A percentile compares a stretch with the other conserved stretches of the same genome.
Conservation (phyloP, 1,140 invertebrate species). For the Calosoma granatense region DNA sequence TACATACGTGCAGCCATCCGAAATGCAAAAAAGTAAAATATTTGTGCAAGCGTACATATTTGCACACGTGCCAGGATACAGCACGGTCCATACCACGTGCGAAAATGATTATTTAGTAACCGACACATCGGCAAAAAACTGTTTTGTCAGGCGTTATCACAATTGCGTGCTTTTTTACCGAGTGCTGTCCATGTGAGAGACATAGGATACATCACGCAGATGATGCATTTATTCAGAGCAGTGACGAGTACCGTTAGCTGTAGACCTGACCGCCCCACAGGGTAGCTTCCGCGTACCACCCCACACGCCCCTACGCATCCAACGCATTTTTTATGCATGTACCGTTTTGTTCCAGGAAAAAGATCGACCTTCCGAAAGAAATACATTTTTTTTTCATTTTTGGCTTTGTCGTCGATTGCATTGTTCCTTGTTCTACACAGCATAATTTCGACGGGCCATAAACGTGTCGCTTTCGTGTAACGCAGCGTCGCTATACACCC, state of each 20-base stretch:
- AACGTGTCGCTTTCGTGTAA: neutral
- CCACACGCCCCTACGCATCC: neutral
- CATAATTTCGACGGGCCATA: neutral
- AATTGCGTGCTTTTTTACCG: neutral
- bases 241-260: neutral
- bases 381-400: neutral
- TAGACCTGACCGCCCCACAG: neutral
- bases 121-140: neutral
- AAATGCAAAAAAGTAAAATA: neutral
- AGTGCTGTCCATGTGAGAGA: neutral
- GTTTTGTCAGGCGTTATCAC: neutral
- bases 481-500: neutral
- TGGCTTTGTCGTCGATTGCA: neutral
- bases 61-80: neutral
- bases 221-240: neutral
- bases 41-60: neutral
- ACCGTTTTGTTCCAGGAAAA: neutral
- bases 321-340: constrained; percentile 3
- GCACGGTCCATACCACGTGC: neutral
- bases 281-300: constrained; percentile 5
- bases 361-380: neutral
- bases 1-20: too few species aligned
- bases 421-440: neutral
- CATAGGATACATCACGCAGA: neutral
- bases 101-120: neutral